Conservation (phyloP, 2,113 vertebrate genomes). For the Anoura caudifer region DNA sequence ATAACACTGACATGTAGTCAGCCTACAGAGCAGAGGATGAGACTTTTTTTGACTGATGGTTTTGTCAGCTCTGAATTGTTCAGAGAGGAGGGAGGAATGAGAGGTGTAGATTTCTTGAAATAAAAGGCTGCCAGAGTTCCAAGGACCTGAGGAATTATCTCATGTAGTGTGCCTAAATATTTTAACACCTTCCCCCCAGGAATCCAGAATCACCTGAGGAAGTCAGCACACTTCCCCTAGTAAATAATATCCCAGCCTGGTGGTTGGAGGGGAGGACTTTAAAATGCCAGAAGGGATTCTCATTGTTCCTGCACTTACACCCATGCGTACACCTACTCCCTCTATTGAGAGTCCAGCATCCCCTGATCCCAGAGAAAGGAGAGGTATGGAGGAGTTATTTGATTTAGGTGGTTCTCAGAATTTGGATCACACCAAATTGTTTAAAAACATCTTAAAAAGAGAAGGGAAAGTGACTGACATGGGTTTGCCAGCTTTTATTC, state of each 20-base stretch:
- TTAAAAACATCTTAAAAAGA: not conserved
- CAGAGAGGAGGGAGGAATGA: not conserved
- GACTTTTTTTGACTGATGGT: not conserved
- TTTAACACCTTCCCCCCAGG: accelerated
- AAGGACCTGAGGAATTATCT: not conserved
- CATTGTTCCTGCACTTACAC: not conserved
- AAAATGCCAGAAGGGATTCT: not conserved
- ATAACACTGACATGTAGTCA: not conserved
- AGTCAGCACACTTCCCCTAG: not conserved
- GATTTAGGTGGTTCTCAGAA: not conserved
- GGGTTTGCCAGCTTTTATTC: not conserved
- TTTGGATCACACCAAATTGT: not conserved
- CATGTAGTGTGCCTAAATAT: not conserved
- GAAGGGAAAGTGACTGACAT: not conserved
- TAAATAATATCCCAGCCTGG: not conserved
- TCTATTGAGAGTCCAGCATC: not conserved
- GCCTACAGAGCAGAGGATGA: not conserved
- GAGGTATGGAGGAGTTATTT: not conserved
- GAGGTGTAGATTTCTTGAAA: not conserved
- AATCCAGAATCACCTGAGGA: not conserved
- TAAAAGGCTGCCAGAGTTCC: not conserved
- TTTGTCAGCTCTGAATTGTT: not conserved
- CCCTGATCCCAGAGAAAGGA: not conserved
- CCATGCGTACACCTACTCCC: not conserved
- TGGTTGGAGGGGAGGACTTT: not conserved